A percentile compares a stretch with the other conserved stretches of the same genome.
These are phyloP conservation scores for Thaumetopoea pityocampa DNA, from an alignment of 1,140 invertebrate genomes.

Conservation along the genomic window DNA sequence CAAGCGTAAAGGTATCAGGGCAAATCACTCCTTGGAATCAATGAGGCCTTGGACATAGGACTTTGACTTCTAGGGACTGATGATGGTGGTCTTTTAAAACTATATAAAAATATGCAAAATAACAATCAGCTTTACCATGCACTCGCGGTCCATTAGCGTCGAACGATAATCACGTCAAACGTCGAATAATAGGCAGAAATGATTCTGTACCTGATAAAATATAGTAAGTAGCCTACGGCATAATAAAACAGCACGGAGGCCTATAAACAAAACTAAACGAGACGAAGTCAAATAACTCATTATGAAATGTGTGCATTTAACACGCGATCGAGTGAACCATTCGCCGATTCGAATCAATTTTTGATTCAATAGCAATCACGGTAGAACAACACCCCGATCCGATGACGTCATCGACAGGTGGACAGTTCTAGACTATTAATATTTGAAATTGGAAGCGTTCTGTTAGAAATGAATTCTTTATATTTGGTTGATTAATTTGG, in stretches of 20 bases:
- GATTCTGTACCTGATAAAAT: slow-evolving; percentile 6
- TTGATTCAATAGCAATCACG: slow-evolving; percentile 20
- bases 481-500: slow-evolving; percentile 20
- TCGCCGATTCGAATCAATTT: slow-evolving; percentile 38
- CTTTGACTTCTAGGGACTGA: slow-evolving; percentile 1
- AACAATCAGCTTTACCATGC: neutral
- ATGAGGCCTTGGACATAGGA: no score
- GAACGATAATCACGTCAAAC: no score
- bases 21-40: no score
- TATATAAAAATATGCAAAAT: neutral
- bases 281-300: slow-evolving; percentile 57
- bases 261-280: slow-evolving; percentile 57
- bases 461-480: slow-evolving; percentile 11
- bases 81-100: neutral
- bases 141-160: slow-evolving; percentile 3
- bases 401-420: slow-evolving; percentile 36
- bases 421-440: slow-evolving; percentile 26
- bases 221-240: slow-evolving; percentile 8
- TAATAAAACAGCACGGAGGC: slow-evolving; percentile 37
- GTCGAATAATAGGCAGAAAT: slow-evolving; percentile 1
- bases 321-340: slow-evolving; percentile 49
- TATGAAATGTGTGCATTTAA: slow-evolving; percentile 56
- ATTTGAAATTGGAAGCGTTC: slow-evolving; percentile 23
- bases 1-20: no score
- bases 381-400: slow-evolving; percentile 29